These are phyloP conservation scores for Parazoanthus swiftii DNA, from an alignment of 92 coral and sea anemone species.

Conservation along the genomic window DNA sequence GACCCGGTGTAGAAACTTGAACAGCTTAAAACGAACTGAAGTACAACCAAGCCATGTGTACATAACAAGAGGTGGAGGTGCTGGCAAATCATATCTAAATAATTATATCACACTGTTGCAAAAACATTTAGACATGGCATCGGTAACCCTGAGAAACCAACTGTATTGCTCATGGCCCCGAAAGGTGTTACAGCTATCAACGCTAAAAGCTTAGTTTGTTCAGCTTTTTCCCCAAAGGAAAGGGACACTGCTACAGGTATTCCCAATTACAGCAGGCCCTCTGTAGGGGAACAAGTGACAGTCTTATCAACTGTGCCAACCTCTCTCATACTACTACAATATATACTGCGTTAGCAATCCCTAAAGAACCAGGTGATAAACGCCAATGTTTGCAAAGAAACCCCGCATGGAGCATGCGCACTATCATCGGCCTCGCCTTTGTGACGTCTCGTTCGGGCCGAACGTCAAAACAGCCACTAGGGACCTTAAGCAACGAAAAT, in stretches of 20 bases:
- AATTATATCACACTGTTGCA: constrained; percentile 8
- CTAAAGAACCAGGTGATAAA: too few species aligned
- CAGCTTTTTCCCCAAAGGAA: too few species aligned
- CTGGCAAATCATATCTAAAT: constrained; percentile 38
- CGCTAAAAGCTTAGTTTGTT: neutral
- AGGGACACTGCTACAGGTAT: too few species aligned
- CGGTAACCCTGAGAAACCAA: constrained; percentile 36
- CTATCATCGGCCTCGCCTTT: too few species aligned
- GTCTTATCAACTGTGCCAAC: too few species aligned
- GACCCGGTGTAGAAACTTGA: constrained; percentile 41
- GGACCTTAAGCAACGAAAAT: too few species aligned
- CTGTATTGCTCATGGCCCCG: constrained; percentile 24
- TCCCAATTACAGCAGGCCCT: too few species aligned
- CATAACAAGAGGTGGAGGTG: constrained; percentile 43
- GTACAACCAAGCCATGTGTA: constrained; percentile 32
- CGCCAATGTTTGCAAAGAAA: too few species aligned
- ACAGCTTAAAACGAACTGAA: constrained; percentile 31
- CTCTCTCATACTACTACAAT: neutral
- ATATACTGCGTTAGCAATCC: neutral
- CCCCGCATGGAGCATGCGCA: too few species aligned
- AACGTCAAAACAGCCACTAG: too few species aligned
- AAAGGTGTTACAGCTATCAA: constrained; percentile 5
- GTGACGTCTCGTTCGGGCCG: too few species aligned
- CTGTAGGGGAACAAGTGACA: too few species aligned
- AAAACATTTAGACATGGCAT: constrained; percentile 40